These are phyloP conservation scores for Dryomyza anilis DNA, from an alignment of 2,888 invertebrate genomes.

Conservation along the genomic window DNA sequence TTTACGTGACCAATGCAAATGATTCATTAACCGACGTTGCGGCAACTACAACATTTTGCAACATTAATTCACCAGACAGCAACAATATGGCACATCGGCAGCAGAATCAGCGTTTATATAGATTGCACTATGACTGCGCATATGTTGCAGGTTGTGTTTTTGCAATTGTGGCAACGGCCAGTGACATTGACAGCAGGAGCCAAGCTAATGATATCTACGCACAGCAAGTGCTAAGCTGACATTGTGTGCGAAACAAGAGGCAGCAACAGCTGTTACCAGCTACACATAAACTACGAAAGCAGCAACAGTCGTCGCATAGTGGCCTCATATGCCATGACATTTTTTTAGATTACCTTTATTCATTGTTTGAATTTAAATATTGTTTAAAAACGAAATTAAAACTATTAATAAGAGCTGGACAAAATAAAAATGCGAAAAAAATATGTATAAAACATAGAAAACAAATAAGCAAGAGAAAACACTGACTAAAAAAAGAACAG, in stretches of 20 bases:
- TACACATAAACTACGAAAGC: slow-evolving; percentile 3
- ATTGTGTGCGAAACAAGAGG: slow-evolving; percentile 36
- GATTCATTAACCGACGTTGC: too few species aligned
- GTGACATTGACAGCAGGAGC: neutral
- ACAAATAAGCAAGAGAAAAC: neutral
- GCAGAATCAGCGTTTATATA: neutral
- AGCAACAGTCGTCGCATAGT: neutral
- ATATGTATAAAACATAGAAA: too few species aligned
- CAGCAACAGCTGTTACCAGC: slow-evolving; percentile 29
- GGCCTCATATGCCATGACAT: neutral
- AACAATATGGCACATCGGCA: neutral
- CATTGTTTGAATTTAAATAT: neutral
- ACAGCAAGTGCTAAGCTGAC: slow-evolving; percentile 41
- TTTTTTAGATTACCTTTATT: too few species aligned
- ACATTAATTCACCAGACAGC: neutral
- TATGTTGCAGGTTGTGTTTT: neutral
- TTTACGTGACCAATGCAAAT: slow-evolving; percentile 15
- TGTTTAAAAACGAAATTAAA: neutral
- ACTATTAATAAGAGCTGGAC: neutral
- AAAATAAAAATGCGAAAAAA: too few species aligned
- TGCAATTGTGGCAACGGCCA: neutral
- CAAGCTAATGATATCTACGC: slow-evolving; percentile 26
- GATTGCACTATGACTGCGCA: neutral
- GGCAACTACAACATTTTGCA: neutral
- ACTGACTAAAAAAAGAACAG: too few species aligned